Evolutionary conservation across 2,797 vertebrate genomes (phyloP), one percentile per base, ranked within the genome.

Genomic region (Ctenopoma multispine): DNA sequence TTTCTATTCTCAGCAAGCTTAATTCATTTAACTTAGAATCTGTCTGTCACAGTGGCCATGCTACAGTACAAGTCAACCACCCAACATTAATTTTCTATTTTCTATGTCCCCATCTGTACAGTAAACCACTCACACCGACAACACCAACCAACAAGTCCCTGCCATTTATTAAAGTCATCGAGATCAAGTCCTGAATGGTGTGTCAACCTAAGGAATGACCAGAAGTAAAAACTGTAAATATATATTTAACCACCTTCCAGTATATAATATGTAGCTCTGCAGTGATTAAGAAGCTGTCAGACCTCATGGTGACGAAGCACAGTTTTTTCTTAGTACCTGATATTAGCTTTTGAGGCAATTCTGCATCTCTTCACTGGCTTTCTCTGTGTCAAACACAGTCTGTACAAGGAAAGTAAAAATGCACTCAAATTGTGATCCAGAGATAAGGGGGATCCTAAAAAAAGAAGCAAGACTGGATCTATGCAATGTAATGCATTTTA

Each of bases 141-240:
- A 82, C 92, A 7, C 89, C 31, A 2, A 83, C 87, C 80, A 93
- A 85, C 50, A 96, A 96, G 86, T 86, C 93, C 1, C 91, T 96
- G 71, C 96, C 97, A 10, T 95, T 96, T 87, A 99, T 99, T 79
- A 96, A 96, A 86, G 95, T 99, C 77, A 94, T 98, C 21, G 96
- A 98, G 87, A 96, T 92, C 81, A 94, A 88, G 85, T 93, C 93
- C 41, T 92, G 82, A 93, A 60, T 3, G 55, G n/a, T 51, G 18
- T 21, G 44, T 63, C 53, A 11, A 53, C 29, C 40, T 69, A 55
- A 20, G 7, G 6, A 53, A 48, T 44, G 24, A 65, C 23, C 11
- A n/a, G 23, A 71, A 46, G 57, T 66, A 18, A 53, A 49, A 51
- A 17, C 9, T 48, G 4, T 91, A 86, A 67, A 87, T 80, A 76